Evolutionary conservation across 2,797 vertebrate genomes (phyloP).

Genomic region (Acomys russatus): DNA sequence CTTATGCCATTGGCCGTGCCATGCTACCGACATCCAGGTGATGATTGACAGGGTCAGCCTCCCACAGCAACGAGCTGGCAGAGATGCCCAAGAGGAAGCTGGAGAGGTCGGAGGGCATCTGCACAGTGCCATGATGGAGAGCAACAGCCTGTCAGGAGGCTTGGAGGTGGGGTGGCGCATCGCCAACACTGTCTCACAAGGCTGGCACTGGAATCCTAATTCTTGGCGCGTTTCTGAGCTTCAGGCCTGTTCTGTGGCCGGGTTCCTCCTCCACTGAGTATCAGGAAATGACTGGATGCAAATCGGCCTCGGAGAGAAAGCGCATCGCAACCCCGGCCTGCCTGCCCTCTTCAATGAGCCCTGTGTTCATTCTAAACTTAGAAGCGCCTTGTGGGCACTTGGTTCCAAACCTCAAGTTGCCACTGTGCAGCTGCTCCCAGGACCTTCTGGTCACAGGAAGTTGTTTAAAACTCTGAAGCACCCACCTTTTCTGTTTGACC

Average conservation of each 20-base stretch:
- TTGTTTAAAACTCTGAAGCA: constrained; percentile 41
- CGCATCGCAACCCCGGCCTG: constrained; percentile 63
- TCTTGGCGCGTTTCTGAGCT: constrained; percentile 50
- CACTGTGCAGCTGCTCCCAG: constrained; percentile 40
- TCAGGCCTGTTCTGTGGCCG: constrained; percentile 5
- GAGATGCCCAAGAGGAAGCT: neutral
- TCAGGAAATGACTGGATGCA: constrained; percentile 61
- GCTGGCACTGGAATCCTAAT: constrained; percentile 34
- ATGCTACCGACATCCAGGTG: neutral
- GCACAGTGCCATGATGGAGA: neutral
- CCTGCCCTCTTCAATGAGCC: constrained; percentile 72
- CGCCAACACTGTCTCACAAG: neutral
- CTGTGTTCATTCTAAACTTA: constrained; percentile 77
- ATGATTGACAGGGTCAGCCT: neutral
- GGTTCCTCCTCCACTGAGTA: constrained; percentile 23
- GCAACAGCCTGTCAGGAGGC: neutral
- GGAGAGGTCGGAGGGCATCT: neutral
- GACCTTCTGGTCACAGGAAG: constrained; percentile 61
- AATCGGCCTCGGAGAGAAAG: constrained; percentile 40
- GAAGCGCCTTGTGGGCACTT: constrained; percentile 52
- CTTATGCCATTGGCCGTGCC: neutral
- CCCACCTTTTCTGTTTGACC: constrained; percentile 24
- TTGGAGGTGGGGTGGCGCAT: neutral
- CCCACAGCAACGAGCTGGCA: neutral
- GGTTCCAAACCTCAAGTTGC: constrained; percentile 59